Percentiles rank a stretch among this genome's conserved stretches.
These are phyloP conservation scores for Eilema sororculum DNA, from an alignment of 2,888 invertebrate species.

Conservation along the genomic window DNA sequence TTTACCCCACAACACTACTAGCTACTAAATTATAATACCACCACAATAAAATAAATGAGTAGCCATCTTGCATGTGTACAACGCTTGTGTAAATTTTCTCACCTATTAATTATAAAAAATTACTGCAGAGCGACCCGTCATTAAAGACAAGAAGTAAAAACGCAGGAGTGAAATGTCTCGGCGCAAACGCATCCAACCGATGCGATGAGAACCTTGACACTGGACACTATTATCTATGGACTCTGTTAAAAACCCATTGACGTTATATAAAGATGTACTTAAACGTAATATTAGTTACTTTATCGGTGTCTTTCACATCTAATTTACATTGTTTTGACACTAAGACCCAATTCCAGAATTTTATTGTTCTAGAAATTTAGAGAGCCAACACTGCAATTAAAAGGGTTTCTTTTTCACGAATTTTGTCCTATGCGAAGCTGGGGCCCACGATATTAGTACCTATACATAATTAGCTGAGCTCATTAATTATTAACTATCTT, in stretches of 20 bases:
- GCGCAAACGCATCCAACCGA: slow-evolving; percentile 68
- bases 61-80: slow-evolving; percentile 1
- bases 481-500: too few species aligned
- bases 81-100: slow-evolving; percentile 3
- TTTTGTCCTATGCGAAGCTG: too few species aligned
- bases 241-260: slow-evolving; percentile 22
- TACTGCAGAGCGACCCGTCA: slow-evolving; percentile 40
- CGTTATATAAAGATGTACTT: background rate
- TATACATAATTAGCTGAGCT: too few species aligned
- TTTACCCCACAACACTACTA: background rate
- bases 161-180: slow-evolving; percentile 74
- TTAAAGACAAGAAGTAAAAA: slow-evolving; percentile 56
- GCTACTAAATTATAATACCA: background rate
- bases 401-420: too few species aligned
- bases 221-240: slow-evolving; percentile 62
- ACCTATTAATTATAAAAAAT: slow-evolving; percentile 30
- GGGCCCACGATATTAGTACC: too few species aligned
- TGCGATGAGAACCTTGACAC: slow-evolving; percentile 78
- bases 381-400: too few species aligned
- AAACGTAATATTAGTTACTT: too few species aligned
- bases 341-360: too few species aligned
- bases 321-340: too few species aligned
- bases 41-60: background rate
- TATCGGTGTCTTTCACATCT: too few species aligned
- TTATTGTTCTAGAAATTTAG: too few species aligned